These are phyloP conservation scores for Oscheius sp. DNA, from an alignment of 2,888 invertebrate genomes.

Conservation along the genomic window DNA sequence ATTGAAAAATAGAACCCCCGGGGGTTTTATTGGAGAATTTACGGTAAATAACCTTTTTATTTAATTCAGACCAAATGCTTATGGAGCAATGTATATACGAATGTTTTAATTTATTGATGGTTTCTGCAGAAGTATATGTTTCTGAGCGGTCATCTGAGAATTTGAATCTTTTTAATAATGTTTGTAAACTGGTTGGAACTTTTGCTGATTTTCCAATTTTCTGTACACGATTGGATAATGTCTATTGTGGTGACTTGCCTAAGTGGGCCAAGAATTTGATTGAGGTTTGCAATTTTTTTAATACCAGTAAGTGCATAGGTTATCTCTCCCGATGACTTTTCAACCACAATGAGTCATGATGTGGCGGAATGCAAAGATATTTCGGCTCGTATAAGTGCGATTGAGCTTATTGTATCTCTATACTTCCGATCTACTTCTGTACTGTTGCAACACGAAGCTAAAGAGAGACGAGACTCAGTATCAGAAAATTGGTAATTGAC, in stretches of 20 bases:
- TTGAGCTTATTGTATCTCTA: slow-evolving; percentile 62
- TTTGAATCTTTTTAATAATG: slow-evolving; percentile 41
- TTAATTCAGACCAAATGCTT: slow-evolving; percentile 61
- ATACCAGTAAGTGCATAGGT: too few relatives aligned
- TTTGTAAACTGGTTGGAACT: slow-evolving; percentile 34
- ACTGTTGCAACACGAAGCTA: slow-evolving; percentile 53
- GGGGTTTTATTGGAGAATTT: neutral
- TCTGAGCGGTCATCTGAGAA: slow-evolving; percentile 21
- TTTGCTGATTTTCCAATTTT: slow-evolving; percentile 68
- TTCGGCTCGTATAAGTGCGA: slow-evolving; percentile 50
- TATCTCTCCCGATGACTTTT: neutral
- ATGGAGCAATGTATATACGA: slow-evolving; percentile 60
- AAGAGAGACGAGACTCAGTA: neutral
- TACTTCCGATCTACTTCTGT: slow-evolving; percentile 54
- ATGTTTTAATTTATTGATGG: slow-evolving; percentile 33
- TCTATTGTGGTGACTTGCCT: neutral
- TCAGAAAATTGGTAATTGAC: slow-evolving; percentile 29
- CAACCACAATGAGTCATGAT: slow-evolving; percentile 14
- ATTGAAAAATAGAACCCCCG: too few relatives aligned
- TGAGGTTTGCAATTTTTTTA: too few relatives aligned
- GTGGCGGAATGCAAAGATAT: slow-evolving; percentile 44
- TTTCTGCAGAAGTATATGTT: slow-evolving; percentile 42
- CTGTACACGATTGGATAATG: slow-evolving; percentile 38
- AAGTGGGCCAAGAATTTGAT: slow-evolving; percentile 13
- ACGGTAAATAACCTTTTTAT: neutral